Base-by-base conservation (phyloP, 2,113 vertebrate genomes). In the Gymnogyps californianus region DNA sequence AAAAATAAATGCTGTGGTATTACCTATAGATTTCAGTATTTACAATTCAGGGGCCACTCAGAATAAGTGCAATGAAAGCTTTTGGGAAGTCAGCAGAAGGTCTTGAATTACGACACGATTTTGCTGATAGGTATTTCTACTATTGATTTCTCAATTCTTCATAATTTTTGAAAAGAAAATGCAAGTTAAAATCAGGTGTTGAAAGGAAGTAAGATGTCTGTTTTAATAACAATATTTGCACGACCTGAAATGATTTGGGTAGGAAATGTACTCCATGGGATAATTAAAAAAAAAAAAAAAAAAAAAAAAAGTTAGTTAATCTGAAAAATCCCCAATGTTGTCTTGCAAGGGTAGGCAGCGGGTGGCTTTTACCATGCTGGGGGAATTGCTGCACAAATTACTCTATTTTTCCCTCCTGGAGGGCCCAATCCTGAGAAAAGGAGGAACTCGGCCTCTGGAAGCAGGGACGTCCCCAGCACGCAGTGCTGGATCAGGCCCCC, bases 341-440 rank as follows among this genome's bases (percentile, higher is more conserved):
- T 15, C 44, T 87, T 6, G 42, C 67, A 65, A 25, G 76, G 29
- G 32, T 52, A 42, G 47, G 75, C 92, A 83, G 79, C 4, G 51
- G 59, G 83, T 84, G 61, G 42, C 54, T 93, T 86, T 92, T 71
- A 49, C 69, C 77, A 40, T 24, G 77, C 83, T 82, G 80, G 34
- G 59, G 72, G 38, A 85, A 90, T 51, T 0, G 2, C 52, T 61
- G 42, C 52, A 51, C 47, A 82, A 58, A 90, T 75, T 19, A 46
- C 64, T 87, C 71, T 72, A 62, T 69, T 94, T 92, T 92, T 71
- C 52, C 65, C 87, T 69, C 70, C 88, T 92, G 54, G 81, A 84
- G 91, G 93, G 87, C 97, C 94, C 93, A 38, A 44, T 96, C 91
- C 93, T 92, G 82, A n/a, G 75, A 15, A 44, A 36, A 94, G 57